phyloP scores from a whole-genome alignment of 2,797 vertebrate genomes.

The Hipposideros larvatus region DNA sequence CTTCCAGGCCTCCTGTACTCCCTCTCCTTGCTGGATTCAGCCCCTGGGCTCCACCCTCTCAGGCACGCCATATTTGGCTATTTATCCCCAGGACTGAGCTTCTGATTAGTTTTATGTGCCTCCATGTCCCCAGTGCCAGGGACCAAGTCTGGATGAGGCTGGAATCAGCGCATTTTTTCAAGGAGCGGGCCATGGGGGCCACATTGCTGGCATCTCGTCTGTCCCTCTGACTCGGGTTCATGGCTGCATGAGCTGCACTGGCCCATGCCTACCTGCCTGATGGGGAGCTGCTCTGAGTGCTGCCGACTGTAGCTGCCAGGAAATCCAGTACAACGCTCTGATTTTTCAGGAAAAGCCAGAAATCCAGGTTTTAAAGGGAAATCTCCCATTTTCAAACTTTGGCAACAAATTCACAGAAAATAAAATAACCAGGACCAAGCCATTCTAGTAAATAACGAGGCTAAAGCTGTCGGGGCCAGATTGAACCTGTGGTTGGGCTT shows the following conservation, averaged over 20 bases:
- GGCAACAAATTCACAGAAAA: constrained; percentile 4
- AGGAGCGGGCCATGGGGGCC: no score
- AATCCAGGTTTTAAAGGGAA: constrained; percentile 51
- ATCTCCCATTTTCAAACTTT: constrained; percentile 21
- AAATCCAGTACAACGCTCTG: neutral
- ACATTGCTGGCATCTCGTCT: neutral
- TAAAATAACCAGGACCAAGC: neutral
- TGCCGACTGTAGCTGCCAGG: neutral
- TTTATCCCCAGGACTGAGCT: neutral
- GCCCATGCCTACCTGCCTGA: neutral
- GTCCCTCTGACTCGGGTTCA: neutral
- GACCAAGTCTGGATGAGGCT: neutral
- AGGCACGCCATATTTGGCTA: neutral
- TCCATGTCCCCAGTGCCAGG: neutral
- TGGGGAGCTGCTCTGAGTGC: neutral
- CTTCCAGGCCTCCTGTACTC: neutral
- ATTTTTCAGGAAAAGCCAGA: constrained; percentile 54
- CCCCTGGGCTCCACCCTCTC: neutral
- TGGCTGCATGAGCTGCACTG: neutral
- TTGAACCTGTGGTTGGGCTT: neutral
- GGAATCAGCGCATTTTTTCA: neutral
- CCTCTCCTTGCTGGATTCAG: neutral
- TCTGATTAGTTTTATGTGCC: neutral
- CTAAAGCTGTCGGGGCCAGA: fast-evolving
- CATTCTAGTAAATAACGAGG: neutral